These are phyloP conservation scores for Ostrea denselamellosa DNA, from an alignment of 1,140 invertebrate genomes.

Conservation along the genomic window DNA sequence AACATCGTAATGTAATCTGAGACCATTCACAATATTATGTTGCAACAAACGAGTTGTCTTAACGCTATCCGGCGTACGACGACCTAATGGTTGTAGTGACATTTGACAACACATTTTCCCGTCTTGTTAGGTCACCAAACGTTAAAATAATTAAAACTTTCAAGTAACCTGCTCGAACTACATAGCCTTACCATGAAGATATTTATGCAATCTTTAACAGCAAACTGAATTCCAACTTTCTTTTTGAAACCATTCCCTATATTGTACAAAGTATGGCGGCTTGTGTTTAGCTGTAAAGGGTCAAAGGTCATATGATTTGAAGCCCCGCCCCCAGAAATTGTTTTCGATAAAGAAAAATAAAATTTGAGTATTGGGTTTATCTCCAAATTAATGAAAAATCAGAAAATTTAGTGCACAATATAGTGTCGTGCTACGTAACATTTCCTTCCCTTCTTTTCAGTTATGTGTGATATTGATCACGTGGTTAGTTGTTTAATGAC, in stretches of 20 bases:
- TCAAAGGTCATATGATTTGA: conserved; percentile 27
- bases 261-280: conserved; percentile 28
- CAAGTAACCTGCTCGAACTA: no score
- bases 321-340: background rate
- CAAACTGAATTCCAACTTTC: background rate
- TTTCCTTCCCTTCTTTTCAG: no score
- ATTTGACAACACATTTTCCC: background rate
- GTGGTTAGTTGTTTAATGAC: conserved; percentile 37
- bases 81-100: no score
- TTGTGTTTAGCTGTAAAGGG: conserved; percentile 4
- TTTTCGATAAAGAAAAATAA: background rate
- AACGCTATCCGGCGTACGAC: no score
- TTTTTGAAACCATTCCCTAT: background rate
- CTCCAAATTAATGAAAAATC: background rate
- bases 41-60: no score
- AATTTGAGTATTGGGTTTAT: background rate
- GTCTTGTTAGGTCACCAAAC: background rate
- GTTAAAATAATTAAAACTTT: background rate
- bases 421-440: no score
- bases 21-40: no score
- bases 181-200: conserved; percentile 8
- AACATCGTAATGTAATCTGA: no score
- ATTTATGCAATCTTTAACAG: background rate
- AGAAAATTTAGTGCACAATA: no score
- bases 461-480: background rate